A percentile compares a stretch with the other conserved stretches of the same genome.
Conservation (phyloP, 2,113 vertebrate species). For the Oncorhynchus nerka region DNA sequence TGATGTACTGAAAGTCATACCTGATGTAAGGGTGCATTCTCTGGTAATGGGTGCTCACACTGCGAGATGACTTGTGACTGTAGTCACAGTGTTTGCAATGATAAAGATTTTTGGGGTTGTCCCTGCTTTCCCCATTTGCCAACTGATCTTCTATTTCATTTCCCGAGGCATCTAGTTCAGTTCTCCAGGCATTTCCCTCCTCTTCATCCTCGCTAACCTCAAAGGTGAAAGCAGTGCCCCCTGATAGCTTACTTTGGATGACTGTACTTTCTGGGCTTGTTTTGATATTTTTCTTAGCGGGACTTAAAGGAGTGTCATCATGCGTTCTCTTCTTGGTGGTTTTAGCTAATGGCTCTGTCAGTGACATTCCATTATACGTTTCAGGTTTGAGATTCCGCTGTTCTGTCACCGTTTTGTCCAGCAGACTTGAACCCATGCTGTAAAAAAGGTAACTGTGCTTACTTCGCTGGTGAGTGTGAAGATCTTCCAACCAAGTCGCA, state of each 20-base stretch:
- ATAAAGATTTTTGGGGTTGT: constrained; percentile 70
- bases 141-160: constrained; percentile 74
- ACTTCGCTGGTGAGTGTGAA: constrained; percentile 83
- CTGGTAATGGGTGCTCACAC: constrained; percentile 83
- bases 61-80: constrained; percentile 77
- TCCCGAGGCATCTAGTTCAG: constrained; percentile 54
- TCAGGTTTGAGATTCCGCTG: constrained; percentile 68
- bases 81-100: constrained; percentile 91
- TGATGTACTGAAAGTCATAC: constrained; percentile 80
- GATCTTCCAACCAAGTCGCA: constrained; percentile 80
- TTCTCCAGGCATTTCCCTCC: constrained; percentile 69
- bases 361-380: constrained; percentile 64
- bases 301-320: constrained; percentile 67
- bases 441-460: constrained; percentile 83
- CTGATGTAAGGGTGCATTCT: constrained; percentile 86
- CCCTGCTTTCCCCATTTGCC: constrained; percentile 14
- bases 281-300: constrained; percentile 79
- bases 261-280: constrained; percentile 73
- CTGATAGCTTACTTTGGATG: constrained; percentile 72
- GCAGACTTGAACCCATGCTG: constrained; percentile 66
- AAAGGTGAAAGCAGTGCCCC: constrained; percentile 75
- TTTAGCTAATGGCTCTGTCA: constrained; percentile 73
- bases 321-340: constrained; percentile 71
- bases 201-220: constrained; percentile 83
- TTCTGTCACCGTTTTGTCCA: constrained; percentile 55